These are phyloP conservation scores for Oryctes rhinoceros DNA, from an alignment of 1,140 invertebrate genomes.

Conservation along the genomic window DNA sequence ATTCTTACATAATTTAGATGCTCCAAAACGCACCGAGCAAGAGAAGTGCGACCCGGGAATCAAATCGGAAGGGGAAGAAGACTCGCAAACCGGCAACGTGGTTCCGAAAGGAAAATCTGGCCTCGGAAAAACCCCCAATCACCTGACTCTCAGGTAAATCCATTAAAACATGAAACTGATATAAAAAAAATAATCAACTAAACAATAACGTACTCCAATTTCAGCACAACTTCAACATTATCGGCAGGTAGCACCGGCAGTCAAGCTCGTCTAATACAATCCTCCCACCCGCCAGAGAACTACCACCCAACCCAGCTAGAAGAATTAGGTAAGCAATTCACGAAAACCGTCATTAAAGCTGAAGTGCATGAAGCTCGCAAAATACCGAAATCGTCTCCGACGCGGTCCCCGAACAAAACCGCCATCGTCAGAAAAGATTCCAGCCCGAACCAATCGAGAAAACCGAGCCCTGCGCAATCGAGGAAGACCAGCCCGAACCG, in stretches of 20 bases:
- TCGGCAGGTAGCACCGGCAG: conserved; percentile 93
- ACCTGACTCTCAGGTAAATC: conserved; percentile 81
- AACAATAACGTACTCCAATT: conserved; percentile 42
- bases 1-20: conserved; percentile 45
- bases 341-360: conserved; percentile 49
- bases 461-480: conserved; percentile 47
- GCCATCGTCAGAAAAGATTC: conserved; percentile 46
- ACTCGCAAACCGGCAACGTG: conserved; percentile 73
- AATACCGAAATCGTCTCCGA: conserved; percentile 47
- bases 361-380: conserved; percentile 50
- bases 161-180: conserved; percentile 40
- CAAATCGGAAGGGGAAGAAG: conserved; percentile 89
- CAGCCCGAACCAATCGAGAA: conserved; percentile 46
- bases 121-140: conserved; percentile 88
- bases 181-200: neutral
- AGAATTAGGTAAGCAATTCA: conserved; percentile 81
- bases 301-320: conserved; percentile 85
- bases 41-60: conserved; percentile 76
- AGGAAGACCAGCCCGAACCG: conserved; percentile 51
- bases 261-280: conserved; percentile 91
- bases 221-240: conserved; percentile 89
- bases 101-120: conserved; percentile 73
- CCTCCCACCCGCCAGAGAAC: conserved; percentile 89
- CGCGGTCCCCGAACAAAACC: conserved; percentile 50
- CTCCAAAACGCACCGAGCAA: conserved; percentile 58